These are phyloP conservation scores for Lobophora halterata DNA, from an alignment of 2,888 invertebrate genomes.

Conservation along the genomic window DNA sequence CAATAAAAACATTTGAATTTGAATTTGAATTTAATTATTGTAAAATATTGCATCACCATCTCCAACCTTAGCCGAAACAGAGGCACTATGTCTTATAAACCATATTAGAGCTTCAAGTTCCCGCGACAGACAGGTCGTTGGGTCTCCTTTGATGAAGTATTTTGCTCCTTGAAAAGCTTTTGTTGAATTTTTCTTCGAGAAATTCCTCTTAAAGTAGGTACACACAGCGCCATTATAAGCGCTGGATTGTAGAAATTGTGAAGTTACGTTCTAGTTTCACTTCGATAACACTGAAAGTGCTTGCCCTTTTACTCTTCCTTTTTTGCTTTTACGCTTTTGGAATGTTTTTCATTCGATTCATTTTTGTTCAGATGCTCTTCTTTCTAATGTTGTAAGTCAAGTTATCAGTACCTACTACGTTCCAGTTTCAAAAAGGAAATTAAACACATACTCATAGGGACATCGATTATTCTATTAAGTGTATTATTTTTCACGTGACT, in stretches of 20 bases:
- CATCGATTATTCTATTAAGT: too few species aligned
- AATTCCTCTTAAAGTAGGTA: slow-evolving; percentile 62
- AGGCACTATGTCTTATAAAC: slow-evolving; percentile 57
- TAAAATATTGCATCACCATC: too few species aligned
- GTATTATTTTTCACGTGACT: too few species aligned
- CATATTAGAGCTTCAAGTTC: slow-evolving; percentile 61
- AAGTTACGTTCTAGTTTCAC: slow-evolving; percentile 30
- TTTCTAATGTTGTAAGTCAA: too few species aligned
- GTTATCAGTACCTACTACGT: too few species aligned
- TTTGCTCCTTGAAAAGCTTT: slow-evolving; percentile 71
- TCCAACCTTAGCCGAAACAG: too few species aligned
- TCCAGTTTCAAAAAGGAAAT: too few species aligned
- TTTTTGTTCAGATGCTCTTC: too few species aligned
- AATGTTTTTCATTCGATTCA: slow-evolving; percentile 5
- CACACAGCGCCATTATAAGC: slow-evolving; percentile 46
- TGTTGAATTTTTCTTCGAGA: slow-evolving; percentile 59
- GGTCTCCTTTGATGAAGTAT: slow-evolving; percentile 69
- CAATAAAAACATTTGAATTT: too few species aligned
- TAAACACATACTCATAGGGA: too few species aligned
- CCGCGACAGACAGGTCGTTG: slow-evolving; percentile 61
- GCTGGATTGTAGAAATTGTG: slow-evolving; percentile 43
- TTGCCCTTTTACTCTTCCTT: slow-evolving; percentile 19
- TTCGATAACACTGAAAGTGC: slow-evolving; percentile 19
- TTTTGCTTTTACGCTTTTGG: slow-evolving; percentile 19
- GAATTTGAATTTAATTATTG: too few species aligned